Evolutionary conservation across 2,113 vertebrate genomes (phyloP).

Genomic region (Triplophysa siluroides): DNA sequence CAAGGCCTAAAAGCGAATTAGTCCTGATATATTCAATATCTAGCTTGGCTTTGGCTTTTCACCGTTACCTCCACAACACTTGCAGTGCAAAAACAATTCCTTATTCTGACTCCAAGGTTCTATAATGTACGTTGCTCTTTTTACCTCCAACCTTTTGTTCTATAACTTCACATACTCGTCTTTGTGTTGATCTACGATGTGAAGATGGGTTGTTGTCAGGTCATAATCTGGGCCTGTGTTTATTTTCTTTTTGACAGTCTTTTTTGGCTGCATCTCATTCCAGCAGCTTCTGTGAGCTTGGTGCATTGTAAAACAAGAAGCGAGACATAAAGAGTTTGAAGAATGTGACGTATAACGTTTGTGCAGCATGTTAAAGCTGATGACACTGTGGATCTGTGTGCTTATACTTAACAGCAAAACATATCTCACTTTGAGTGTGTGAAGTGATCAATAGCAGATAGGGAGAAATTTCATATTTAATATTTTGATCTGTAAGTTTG

Average conservation of each 20-base stretch:
- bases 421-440: conserved; percentile 31
- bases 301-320: conserved; percentile 52
- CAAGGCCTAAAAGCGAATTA: background rate
- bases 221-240: background rate
- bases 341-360: conserved; percentile 41
- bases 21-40: conserved; percentile 3
- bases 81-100: background rate
- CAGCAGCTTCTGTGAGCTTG: conserved; percentile 42
- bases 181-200: background rate
- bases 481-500: conserved; percentile 71
- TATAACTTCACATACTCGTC: background rate
- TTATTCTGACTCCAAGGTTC: background rate
- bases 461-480: conserved; percentile 67
- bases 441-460: conserved; percentile 38
- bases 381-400: conserved; percentile 55
- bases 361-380: conserved; percentile 59
- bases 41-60: background rate
- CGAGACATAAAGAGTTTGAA: conserved; percentile 39
- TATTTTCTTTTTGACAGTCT: background rate
- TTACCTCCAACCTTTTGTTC: background rate
- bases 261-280: conserved; percentile 6
- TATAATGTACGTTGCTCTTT: background rate
- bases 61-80: background rate
- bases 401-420: conserved; percentile 40
- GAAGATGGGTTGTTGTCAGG: background rate